A percentile compares a stretch with the other conserved stretches of the same genome.
phyloP scores from a whole-genome alignment of 2,888 invertebrate genomes.

The Danaus chrysippus region DNA sequence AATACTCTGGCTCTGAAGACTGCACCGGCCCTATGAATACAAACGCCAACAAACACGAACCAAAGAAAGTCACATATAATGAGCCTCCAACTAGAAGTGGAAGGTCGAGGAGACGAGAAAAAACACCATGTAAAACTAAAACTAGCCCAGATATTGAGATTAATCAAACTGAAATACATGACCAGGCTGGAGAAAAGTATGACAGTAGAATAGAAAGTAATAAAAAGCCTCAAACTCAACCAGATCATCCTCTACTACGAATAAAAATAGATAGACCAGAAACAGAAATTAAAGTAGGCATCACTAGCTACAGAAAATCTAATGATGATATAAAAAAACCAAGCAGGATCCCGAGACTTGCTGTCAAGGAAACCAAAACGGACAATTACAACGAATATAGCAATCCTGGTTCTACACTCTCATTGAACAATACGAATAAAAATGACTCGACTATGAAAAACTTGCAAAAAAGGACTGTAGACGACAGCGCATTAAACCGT shows the following conservation, averaged over 20 bases:
- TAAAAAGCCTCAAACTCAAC: background rate
- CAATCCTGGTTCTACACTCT: background rate
- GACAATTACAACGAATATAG: constrained; percentile 2
- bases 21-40: constrained; percentile 12
- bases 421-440: constrained; percentile 7
- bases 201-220: background rate
- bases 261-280: constrained; percentile 46
- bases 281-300: constrained; percentile 36
- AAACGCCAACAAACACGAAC: constrained; percentile 4
- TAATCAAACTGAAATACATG: background rate
- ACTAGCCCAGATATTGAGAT: background rate
- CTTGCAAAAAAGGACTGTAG: constrained; percentile 15
- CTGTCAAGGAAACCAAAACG: constrained; percentile 24
- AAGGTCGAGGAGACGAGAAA: constrained; percentile 9
- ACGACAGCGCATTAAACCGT: constrained; percentile 29
- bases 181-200: background rate
- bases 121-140: background rate
- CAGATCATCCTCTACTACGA: constrained; percentile 38
- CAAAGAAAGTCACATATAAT: constrained; percentile 1
- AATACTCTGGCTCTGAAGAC: background rate
- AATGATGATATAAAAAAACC: constrained; percentile 28
- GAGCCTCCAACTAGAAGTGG: constrained; percentile 5
- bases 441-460: constrained; percentile 12
- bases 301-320: constrained; percentile 28
- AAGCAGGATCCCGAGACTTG: constrained; percentile 47